Base-by-base conservation (phyloP, 2,113 vertebrate genomes). In the Dromaius novaehollandiae region DNA sequence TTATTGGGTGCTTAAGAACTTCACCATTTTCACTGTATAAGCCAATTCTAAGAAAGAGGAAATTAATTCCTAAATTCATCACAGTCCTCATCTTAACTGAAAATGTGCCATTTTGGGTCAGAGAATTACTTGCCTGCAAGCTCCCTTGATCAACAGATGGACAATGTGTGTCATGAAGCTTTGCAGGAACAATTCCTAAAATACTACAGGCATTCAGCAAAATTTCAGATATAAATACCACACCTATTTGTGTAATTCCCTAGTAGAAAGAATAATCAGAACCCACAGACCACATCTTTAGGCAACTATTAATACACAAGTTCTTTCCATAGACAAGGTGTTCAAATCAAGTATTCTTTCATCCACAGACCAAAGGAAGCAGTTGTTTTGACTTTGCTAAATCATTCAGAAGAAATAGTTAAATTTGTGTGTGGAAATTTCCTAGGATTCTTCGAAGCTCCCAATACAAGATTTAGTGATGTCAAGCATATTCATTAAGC, bases 161-260 rank as follows among this genome's bases (percentile, higher is more conserved):
- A 80, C 50, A 82, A 77, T 34, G 40, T 86, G 73, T 76, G 84
- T 78, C 74, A 84, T 25, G 44, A 94, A 55, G 87, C 77, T 95
- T 78, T 89, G 81, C 82, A 90, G 82, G 81, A 94, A 51, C 60
- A 83, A 86, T 91, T 86, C 64, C 44, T 88, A 40, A 94, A 86
- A 36, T 82, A 81, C 53, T 88, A 88, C 10, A 95, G 74, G 71
- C 80, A 80, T 95, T 90, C 89, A 93, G 66, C 85, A 95, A 89
- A 76, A 92, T 79, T 92, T 82, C 93, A 70, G 84, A 55, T 91
- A 94, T 86, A 96, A 94, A 91, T 86, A 95, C 85, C 96, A 96
- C 79, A 93, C 66, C 93, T 86, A 91, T 81, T 85, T 7, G 10
- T 92, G 65, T 80, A 83, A 78, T 60, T 92, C 56, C 61, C 86